phyloP scores from a whole-genome alignment of 2,113 vertebrate genomes.

The Crocuta crocuta region DNA sequence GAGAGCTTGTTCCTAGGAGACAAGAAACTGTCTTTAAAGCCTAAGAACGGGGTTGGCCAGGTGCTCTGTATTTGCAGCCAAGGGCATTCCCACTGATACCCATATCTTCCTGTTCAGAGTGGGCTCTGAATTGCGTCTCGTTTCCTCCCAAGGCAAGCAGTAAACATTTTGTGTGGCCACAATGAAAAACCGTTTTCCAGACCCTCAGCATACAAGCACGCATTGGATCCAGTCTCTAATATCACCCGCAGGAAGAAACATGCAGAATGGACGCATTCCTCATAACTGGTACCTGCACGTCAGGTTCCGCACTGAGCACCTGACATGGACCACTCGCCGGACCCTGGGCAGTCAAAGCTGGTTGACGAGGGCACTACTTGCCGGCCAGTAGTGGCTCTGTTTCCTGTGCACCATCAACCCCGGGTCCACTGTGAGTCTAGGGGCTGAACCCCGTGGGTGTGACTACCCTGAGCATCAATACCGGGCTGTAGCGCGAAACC shows the following conservation, averaged over 20 bases:
- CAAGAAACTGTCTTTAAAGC: not conserved
- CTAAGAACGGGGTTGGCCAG: not conserved
- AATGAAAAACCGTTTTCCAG: not conserved
- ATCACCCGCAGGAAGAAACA: not conserved
- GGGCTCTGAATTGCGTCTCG: not conserved
- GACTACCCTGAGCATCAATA: fast-evolving
- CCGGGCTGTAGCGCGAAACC: not conserved
- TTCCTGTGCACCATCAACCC: not conserved
- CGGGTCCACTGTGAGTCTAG: not conserved
- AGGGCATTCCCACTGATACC: not conserved
- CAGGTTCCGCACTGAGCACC: not conserved
- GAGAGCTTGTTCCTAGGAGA: not conserved
- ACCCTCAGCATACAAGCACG: not conserved
- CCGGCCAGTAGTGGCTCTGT: not conserved
- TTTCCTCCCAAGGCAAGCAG: not conserved
- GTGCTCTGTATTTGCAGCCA: not conserved
- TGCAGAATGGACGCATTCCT: too few species aligned
- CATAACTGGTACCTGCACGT: fast-evolving
- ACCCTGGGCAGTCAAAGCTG: not conserved
- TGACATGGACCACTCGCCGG: not conserved
- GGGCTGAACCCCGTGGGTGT: not conserved
- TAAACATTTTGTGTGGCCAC: not conserved
- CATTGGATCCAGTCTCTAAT: not conserved
- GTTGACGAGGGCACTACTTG: not conserved
- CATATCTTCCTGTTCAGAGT: not conserved